phyloP scores from a whole-genome alignment of 2,888 invertebrate species.

The Pocota personata region DNA sequence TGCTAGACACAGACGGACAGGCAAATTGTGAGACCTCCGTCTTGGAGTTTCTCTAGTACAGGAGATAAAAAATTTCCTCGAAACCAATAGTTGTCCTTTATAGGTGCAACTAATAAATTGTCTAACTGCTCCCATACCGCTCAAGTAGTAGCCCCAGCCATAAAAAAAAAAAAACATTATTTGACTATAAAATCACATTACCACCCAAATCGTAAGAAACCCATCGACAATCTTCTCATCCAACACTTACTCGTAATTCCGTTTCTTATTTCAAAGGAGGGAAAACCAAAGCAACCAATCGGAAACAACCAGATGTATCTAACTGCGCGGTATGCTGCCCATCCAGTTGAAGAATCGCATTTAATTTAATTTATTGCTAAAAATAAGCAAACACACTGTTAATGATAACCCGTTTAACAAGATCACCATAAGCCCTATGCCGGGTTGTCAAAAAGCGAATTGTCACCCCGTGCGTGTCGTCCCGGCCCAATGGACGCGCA shows the following conservation, averaged over 20 bases:
- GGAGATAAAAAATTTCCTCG: too few relatives aligned
- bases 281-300: constrained; percentile 32
- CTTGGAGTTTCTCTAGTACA: too few relatives aligned
- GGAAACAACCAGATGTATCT: constrained; percentile 39
- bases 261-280: background rate
- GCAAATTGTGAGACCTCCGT: too few relatives aligned
- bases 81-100: too few relatives aligned
- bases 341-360: constrained; percentile 55
- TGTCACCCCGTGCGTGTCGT: constrained; percentile 39
- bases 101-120: too few relatives aligned
- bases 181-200: background rate
- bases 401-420: constrained; percentile 66
- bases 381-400: constrained; percentile 54
- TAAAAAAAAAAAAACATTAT: background rate
- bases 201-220: constrained; percentile 7
- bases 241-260: background rate
- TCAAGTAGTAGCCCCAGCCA: too few relatives aligned
- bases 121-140: too few relatives aligned
- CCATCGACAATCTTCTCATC: background rate
- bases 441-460: constrained; percentile 51
- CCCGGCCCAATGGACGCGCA: background rate
- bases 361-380: constrained; percentile 64
- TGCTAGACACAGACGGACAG: too few relatives aligned
- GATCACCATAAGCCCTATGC: constrained; percentile 58
- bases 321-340: background rate